Percentiles rank a stretch among this genome's conserved stretches.
phyloP scores from a whole-genome alignment of 1,140 invertebrate genomes.

The Reticulitermes speratus region DNA sequence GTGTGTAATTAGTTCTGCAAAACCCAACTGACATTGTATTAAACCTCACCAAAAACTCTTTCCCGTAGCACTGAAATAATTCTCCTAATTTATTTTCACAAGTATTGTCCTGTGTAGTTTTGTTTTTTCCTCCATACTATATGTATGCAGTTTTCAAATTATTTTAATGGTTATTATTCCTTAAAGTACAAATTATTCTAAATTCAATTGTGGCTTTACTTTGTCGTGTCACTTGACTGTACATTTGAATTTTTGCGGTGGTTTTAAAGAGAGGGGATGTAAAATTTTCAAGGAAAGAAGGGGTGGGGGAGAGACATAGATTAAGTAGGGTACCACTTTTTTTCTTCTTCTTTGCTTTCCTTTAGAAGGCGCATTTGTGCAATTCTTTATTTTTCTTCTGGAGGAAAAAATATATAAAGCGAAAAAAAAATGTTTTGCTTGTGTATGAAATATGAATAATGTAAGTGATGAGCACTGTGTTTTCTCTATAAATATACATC shows the following conservation, averaged over 20 bases:
- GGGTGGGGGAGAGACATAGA: slow-evolving; percentile 8
- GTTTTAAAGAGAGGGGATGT: slow-evolving; percentile 2
- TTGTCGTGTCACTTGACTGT: background rate
- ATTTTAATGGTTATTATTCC: too few relatives aligned
- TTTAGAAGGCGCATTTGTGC: slow-evolving; percentile 21
- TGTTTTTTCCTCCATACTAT: too few relatives aligned
- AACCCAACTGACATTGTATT: too few relatives aligned
- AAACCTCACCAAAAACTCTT: too few relatives aligned
- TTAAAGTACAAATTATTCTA: too few relatives aligned
- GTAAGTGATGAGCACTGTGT: slow-evolving; percentile 27
- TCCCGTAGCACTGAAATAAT: too few relatives aligned
- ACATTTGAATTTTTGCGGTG: slow-evolving; percentile 4
- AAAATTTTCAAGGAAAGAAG: slow-evolving; percentile 24
- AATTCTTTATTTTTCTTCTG: slow-evolving; percentile 25
- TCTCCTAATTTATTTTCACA: too few relatives aligned
- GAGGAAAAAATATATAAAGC: slow-evolving; percentile 11
- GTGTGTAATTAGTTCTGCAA: too few relatives aligned
- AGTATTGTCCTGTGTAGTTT: too few relatives aligned
- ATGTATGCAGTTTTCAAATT: too few relatives aligned
- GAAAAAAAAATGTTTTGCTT: slow-evolving; percentile 26
- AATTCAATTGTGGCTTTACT: background rate
- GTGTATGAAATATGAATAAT: slow-evolving; percentile 30
- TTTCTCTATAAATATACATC: slow-evolving; percentile 25
- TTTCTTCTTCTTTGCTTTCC: slow-evolving; percentile 24
- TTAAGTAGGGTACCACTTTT: slow-evolving; percentile 25